Base-by-base conservation (phyloP, 1,140 invertebrate species). In the Planococcus citri region DNA sequence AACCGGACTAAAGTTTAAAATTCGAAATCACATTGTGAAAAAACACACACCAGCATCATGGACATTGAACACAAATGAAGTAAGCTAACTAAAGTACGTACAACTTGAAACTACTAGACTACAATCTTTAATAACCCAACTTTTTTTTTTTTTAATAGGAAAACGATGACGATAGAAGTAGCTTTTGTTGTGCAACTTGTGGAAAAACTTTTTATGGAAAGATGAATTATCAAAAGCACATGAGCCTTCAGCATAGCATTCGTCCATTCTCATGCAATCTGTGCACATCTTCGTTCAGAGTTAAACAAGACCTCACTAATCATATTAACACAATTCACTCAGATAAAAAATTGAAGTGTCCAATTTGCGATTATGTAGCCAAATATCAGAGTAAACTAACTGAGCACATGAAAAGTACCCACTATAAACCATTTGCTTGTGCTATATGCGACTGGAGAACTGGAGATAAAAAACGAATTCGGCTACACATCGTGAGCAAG, bases 251-350 rank as follows among this genome's bases (percentile, higher is more conserved):
- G 75, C 79, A 79, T 3, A 81, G 80, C 0, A 78, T 80, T 21
- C 77, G 80, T 27, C 83, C 85, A 0, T 85, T 80, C 74, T 72
- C 76, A 0, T 87, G 86, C 75, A 67, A 75, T 0, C 73, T 80
- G 6, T 87, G 86, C 76, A 77, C 78, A 12, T 75, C 2, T 78
- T 75, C 72, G 74, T 79, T 69, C 29, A 71, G 72, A 37, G 38
- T 68, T n/a, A 64, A 68, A 37, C 51, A 64, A 24, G 70, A 72
- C 38, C 69, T 72, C 21, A 71, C 71, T 33, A 70, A 72, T n/a
- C 72, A 72, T 67, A n/a, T 60, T 14, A 58, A 33, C 27, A 71
- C 70, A 6, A 70, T 72, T 69, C 72, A 72, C 68, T 37, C 64
- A 24, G 80, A 82, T 60, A 83, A 82, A 64, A 80, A 81, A 33